Evolutionary conservation across 1,140 invertebrate species (phyloP).

Genomic region (Zaprionus lachaisei): DNA sequence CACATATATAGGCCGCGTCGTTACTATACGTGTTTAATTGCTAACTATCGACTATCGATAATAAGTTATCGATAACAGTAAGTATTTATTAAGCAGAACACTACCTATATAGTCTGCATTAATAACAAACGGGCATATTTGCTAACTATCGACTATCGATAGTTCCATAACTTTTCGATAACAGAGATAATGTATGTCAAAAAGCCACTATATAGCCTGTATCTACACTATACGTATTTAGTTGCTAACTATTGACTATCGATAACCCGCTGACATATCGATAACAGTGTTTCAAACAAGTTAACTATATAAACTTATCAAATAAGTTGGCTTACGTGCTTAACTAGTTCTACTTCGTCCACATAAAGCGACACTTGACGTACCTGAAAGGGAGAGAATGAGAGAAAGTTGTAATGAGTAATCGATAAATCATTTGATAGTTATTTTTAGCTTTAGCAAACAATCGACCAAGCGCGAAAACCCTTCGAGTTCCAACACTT

Average conservation of each 20-base stretch:
- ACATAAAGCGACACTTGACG: background rate
- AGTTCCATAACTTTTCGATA: background rate
- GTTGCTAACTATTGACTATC: background rate
- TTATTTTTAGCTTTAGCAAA: background rate
- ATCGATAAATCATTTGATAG: background rate
- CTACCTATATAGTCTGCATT: too few relatives aligned
- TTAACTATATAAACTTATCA: background rate
- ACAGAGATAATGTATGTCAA: background rate
- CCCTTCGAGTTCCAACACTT: constrained; percentile 8
- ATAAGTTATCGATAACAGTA: background rate
- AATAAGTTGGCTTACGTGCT: background rate
- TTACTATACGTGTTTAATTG: too few relatives aligned
- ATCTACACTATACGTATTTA: too few relatives aligned
- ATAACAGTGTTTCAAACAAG: background rate
- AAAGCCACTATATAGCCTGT: too few relatives aligned
- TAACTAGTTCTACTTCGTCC: background rate
- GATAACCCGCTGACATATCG: background rate
- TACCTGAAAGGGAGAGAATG: background rate
- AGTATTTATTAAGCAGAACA: background rate
- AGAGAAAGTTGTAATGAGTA: background rate
- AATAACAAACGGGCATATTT: too few relatives aligned
- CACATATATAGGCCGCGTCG: accelerated
- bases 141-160: background rate
- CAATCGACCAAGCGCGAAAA: background rate
- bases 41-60: background rate